These are phyloP conservation scores for Halcyon malimbica DNA, from an alignment of 2,113 vertebrate genomes.

Conservation along the genomic window DNA sequence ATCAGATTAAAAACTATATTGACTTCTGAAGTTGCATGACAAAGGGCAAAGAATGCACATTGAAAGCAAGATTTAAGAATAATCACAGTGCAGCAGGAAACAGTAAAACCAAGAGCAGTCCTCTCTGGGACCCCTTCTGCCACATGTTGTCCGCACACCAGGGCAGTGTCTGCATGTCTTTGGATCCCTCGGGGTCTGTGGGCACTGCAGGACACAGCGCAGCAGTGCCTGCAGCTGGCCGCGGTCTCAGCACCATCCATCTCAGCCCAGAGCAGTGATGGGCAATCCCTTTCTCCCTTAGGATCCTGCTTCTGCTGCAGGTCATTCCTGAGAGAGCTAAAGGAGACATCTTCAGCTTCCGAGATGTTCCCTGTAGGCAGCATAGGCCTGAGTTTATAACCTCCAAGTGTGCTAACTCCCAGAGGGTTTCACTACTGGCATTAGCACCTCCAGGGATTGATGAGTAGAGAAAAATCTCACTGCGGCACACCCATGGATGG, in stretches of 20 bases:
- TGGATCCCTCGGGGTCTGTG: accelerated
- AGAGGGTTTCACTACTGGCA: neutral
- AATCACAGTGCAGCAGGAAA: neutral
- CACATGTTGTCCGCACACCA: neutral
- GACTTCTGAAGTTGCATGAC: neutral
- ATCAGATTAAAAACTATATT: neutral
- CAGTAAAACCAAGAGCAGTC: neutral
- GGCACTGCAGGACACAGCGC: accelerated
- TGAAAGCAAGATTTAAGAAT: neutral
- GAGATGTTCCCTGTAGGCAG: neutral
- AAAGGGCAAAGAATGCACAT: neutral
- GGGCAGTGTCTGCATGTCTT: accelerated
- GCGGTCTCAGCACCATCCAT: neutral
- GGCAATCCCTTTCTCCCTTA: neutral
- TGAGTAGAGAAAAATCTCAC: neutral
- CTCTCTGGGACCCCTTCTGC: neutral
- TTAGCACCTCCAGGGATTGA: neutral
- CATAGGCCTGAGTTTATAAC: neutral
- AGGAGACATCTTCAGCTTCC: neutral
- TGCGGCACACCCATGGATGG: neutral
- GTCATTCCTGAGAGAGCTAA: neutral
- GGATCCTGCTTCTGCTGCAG: neutral
- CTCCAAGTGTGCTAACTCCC: neutral
- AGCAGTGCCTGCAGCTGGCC: neutral
- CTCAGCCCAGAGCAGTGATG: accelerated